Conservation (phyloP, 2,797 vertebrate species). For the Rhabdophis nuchalis region DNA sequence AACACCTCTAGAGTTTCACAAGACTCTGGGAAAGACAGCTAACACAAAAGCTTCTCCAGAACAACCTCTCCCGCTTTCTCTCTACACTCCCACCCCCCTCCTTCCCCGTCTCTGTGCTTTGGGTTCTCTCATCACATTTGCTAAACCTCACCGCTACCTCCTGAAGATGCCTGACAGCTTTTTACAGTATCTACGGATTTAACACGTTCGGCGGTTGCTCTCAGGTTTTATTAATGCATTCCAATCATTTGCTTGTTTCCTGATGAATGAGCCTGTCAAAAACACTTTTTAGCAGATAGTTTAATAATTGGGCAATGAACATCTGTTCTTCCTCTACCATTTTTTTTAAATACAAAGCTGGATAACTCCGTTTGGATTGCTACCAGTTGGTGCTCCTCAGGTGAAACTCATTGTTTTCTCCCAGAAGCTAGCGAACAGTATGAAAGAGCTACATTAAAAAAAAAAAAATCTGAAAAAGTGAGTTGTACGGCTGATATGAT, state of each 20-base stretch:
- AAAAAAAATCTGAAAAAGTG: constrained; percentile 7
- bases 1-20: constrained; percentile 42
- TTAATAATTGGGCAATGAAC: constrained; percentile 48
- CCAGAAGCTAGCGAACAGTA: constrained; percentile 32
- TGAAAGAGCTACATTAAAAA: constrained; percentile 25
- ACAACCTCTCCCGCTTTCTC: constrained; percentile 7
- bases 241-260: constrained; percentile 47
- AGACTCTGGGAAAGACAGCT: constrained; percentile 36
- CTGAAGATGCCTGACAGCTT: neutral
- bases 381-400: constrained; percentile 21
- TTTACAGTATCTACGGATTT: constrained; percentile 37
- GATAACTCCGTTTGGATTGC: constrained; percentile 33
- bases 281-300: constrained; percentile 45
- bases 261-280: constrained; percentile 49
- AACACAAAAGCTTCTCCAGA: constrained; percentile 34
- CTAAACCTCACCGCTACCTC: constrained; percentile 34
- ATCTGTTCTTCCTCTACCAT: constrained; percentile 24
- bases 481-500: constrained; percentile 6
- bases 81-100: neutral
- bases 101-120: constrained; percentile 4
- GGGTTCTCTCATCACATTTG: constrained; percentile 28
- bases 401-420: constrained; percentile 29
- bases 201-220: constrained; percentile 21
- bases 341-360: constrained; percentile 10
- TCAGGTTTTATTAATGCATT: constrained; percentile 60